Conservation (phyloP, 2,888 invertebrate genomes). For the Leucophenga montana region DNA sequence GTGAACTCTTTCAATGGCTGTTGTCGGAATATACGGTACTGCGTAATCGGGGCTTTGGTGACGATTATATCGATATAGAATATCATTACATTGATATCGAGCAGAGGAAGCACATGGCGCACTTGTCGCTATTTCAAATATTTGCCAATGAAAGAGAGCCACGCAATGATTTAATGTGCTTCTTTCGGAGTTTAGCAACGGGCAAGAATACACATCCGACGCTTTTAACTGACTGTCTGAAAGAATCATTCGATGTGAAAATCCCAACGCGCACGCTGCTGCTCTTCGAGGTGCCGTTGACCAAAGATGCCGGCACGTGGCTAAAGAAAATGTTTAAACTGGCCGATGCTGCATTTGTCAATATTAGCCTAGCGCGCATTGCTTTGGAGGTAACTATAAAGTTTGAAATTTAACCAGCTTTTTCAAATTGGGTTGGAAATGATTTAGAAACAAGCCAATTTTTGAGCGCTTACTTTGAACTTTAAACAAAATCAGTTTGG, state of each 20-base stretch:
- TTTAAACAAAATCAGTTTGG: too few relatives aligned
- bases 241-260: slow-evolving; percentile 51
- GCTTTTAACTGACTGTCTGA: slow-evolving; percentile 55
- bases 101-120: slow-evolving; percentile 36
- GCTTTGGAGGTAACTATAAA: slow-evolving; percentile 23
- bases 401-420: not conserved
- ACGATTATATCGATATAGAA: slow-evolving; percentile 58
- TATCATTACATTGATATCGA: slow-evolving; percentile 42
- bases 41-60: slow-evolving; percentile 48
- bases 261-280: slow-evolving; percentile 45
- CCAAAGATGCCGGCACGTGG: slow-evolving; percentile 33
- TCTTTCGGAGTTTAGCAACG: slow-evolving; percentile 46
- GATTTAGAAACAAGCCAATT: too few relatives aligned
- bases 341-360: slow-evolving; percentile 46
- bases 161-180: slow-evolving; percentile 43
- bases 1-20: slow-evolving; percentile 58
- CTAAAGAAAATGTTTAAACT: slow-evolving; percentile 52
- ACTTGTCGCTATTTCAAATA: slow-evolving; percentile 50
- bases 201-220: slow-evolving; percentile 37
- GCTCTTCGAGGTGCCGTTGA: slow-evolving; percentile 51
- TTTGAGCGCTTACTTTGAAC: too few relatives aligned
- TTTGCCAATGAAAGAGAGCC: slow-evolving; percentile 41
- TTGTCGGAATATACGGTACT: slow-evolving; percentile 48
- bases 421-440: not conserved
- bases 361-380: slow-evolving; percentile 26